phyloP scores from a whole-genome alignment of 1,140 invertebrate species.

The Arion vulgaris region DNA sequence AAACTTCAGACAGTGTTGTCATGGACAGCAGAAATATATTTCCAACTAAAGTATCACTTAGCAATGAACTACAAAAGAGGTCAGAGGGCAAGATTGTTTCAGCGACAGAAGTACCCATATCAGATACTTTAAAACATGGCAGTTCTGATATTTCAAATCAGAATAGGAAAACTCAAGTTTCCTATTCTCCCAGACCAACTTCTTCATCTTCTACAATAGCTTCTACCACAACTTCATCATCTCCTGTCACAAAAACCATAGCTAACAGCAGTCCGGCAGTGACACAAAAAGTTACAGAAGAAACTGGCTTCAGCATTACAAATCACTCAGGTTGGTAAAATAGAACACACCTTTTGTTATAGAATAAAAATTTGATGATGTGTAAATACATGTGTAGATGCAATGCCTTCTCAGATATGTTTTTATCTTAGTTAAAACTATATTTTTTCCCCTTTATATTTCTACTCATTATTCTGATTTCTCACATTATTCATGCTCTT shows the following conservation, averaged over 20 bases:
- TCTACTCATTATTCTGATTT: too few relatives aligned
- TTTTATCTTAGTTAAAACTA: too few relatives aligned
- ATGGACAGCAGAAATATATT: constrained; percentile 57
- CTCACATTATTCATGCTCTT: too few relatives aligned
- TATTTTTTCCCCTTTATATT: too few relatives aligned
- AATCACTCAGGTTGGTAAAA: not conserved
- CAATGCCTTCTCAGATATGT: too few relatives aligned
- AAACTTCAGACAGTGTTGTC: constrained; percentile 57
- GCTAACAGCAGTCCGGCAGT: not conserved
- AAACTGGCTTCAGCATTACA: not conserved
- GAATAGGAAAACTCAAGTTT: constrained; percentile 60
- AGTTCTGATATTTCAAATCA: constrained; percentile 43
- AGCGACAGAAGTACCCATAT: not conserved
- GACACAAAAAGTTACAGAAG: not conserved
- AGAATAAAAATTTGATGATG: too few relatives aligned
- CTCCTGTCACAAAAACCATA: not conserved
- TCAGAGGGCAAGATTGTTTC: not conserved
- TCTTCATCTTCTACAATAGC: not conserved
- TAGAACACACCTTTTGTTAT: too few relatives aligned
- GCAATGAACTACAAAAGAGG: constrained; percentile 4
- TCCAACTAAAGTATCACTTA: constrained; percentile 37
- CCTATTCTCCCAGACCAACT: constrained; percentile 42
- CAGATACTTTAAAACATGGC: not conserved
- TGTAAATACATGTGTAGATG: too few relatives aligned
- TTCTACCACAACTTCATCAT: not conserved